Base-by-base conservation (phyloP, 2,888 invertebrate species). In the Tubulanus polymorphus region DNA sequence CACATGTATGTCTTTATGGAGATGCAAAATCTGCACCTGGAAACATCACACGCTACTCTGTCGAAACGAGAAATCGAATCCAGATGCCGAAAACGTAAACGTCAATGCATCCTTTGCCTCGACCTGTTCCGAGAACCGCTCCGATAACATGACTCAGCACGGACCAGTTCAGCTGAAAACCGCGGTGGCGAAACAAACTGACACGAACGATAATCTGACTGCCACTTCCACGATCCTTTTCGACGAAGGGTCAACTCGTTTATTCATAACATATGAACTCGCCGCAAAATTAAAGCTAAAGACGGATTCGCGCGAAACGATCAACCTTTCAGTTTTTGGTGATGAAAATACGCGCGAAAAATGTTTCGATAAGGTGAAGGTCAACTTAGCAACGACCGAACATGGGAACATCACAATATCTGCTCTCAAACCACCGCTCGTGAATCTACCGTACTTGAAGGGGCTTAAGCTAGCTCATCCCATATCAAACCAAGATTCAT, bases 91-190 rank as follows among this genome's bases (percentile, higher is more conserved):
- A n/a, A n/a, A n/a, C n/a, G n/a, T n/a, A n/a, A n/a, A n/a, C n/a
- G n/a, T n/a, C n/a, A n/a, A n/a, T n/a, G n/a, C n/a, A n/a, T n/a
- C n/a, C n/a, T n/a, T n/a, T n/a, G n/a, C n/a, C n/a, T n/a, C n/a
- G n/a, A n/a, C n/a, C n/a, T n/a, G n/a, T n/a, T n/a, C n/a, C n/a
- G n/a, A n/a, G n/a, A n/a, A n/a, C n/a, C n/a, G n/a, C n/a, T n/a
- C n/a, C n/a, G n/a, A n/a, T n/a, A n/a, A n/a, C n/a, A n/a, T n/a
- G n/a, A n/a, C n/a, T n/a, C n/a, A n/a, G n/a, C n/a, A n/a, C n/a
- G n/a, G n/a, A n/a, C n/a, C n/a, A n/a, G 56, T 59, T 20, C 32
- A 56, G 29, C 46, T 60, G 10, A 60, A 60, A 26, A 60, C 60
- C 10, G 55, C 57, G 10, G 32, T 58, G 6, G 55, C 53, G n/a